phyloP scores from a whole-genome alignment of 2,113 vertebrate genomes.

The Sylvietta virens region DNA sequence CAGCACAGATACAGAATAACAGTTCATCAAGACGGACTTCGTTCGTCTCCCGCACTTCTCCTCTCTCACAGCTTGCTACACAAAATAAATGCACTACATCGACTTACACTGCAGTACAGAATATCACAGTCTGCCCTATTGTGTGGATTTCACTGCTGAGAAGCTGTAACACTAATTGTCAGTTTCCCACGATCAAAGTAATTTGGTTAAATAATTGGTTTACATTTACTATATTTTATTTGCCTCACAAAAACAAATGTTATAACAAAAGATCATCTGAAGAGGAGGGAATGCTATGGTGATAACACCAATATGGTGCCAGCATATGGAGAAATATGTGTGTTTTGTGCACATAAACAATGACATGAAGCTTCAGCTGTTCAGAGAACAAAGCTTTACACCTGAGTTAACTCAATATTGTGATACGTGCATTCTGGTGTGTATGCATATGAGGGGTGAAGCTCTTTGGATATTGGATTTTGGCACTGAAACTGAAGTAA shows the following conservation, averaged over 20 bases:
- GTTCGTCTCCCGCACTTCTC: not conserved
- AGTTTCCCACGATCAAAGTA: constrained; percentile 64
- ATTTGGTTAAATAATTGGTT: constrained; percentile 71
- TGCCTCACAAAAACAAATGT: constrained; percentile 47
- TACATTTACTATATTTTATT: constrained; percentile 66
- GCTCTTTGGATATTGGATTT: not conserved
- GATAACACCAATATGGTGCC: constrained; percentile 59
- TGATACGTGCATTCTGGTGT: not conserved
- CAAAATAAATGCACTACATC: constrained; percentile 28
- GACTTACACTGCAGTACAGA: constrained; percentile 14
- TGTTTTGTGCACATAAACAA: constrained; percentile 29
- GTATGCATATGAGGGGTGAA: not conserved
- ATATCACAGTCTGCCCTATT: constrained; percentile 19
- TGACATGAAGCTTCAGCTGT: constrained; percentile 5
- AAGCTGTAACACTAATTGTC: constrained; percentile 62
- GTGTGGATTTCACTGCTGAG: constrained; percentile 59
- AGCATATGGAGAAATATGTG: constrained; percentile 40
- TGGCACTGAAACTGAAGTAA: not conserved
- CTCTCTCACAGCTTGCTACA: constrained; percentile 12
- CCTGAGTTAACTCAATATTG: constrained; percentile 3
- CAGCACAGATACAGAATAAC: not conserved
- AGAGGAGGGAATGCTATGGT: constrained; percentile 32
- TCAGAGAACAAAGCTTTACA: constrained; percentile 32
- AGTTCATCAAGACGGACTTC: constrained; percentile 8
- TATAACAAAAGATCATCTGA: constrained; percentile 54